These are phyloP conservation scores for Microhierax caerulescens DNA, from an alignment of 2,797 vertebrate genomes.

Conservation along the genomic window DNA sequence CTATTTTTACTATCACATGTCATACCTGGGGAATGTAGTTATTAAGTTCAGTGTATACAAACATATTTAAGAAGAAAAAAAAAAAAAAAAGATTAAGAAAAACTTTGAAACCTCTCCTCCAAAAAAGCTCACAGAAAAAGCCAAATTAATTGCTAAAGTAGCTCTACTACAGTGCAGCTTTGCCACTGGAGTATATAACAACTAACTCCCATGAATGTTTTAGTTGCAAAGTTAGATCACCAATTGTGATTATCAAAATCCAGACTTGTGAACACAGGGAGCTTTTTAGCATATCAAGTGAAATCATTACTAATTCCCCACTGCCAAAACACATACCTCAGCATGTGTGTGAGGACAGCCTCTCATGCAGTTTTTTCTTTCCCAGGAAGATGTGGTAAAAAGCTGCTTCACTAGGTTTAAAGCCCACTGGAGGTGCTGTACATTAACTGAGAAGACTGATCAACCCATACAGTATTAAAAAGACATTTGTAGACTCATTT, in stretches of 20 bases:
- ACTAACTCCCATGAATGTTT: not conserved
- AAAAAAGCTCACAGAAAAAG: not conserved
- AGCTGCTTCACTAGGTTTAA: constrained; percentile 35
- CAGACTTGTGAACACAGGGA: not conserved
- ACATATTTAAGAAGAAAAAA: not conserved
- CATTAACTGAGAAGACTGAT: constrained; percentile 61
- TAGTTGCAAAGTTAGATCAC: not conserved
- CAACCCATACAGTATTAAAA: constrained; percentile 63
- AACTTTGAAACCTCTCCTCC: not conserved
- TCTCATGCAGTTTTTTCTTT: not conserved
- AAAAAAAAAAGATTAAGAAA: not conserved
- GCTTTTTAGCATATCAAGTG: constrained; percentile 3
- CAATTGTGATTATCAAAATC: not conserved
- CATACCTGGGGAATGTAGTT: not conserved
- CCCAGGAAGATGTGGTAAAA: not conserved
- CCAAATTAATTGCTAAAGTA: not conserved
- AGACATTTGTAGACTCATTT: constrained; percentile 66
- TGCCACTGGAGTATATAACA: not conserved
- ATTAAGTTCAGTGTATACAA: not conserved
- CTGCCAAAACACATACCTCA: not conserved
- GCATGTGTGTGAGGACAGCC: accelerated
- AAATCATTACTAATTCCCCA: constrained; percentile 5
- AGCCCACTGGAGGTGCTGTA: constrained; percentile 29
- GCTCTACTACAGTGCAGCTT: not conserved
- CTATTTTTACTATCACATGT: not conserved